Base-by-base conservation (phyloP, 2,797 vertebrate species). In the Anabacerthia variegaticeps region DNA sequence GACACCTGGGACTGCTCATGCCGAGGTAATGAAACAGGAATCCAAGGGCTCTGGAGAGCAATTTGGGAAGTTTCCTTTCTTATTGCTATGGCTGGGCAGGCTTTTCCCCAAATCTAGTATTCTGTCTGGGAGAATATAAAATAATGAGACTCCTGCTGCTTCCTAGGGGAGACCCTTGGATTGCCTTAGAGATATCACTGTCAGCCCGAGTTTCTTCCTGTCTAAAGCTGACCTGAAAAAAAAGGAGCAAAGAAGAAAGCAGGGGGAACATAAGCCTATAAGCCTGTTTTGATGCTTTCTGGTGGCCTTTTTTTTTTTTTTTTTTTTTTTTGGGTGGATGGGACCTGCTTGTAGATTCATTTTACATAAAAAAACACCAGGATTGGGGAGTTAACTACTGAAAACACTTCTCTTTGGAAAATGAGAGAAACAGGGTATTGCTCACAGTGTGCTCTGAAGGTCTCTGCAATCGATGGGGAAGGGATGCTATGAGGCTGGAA, bases 91-190 rank as follows among this genome's bases (percentile, higher is more conserved):
- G 67, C 71, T 27, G 2, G 52, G n/a, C 37, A 93, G 74, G 63
- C 28, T 92, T 95, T 92, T 15, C 77, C 88, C 88, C 52, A 88
- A 37, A 90, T 94, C 90, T 95, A 82, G 83, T 90, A 84, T 97
- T 90, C 94, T 94, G 85, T 92, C 85, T 24, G 13, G 71, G 67
- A 94, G 89, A 89, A 93, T 82, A 89, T 90, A 94, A 94, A 96
- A 95, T 91, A 96, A 94, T 95, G 95, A 93, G 89, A 69, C 69
- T 95, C 63, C 76, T 69, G 66, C 82, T 66, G 74, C 67, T 82
- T 94, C 94, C 91, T 89, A 11, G 26, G 82, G 91, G 92, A 89
- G 37, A 39, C 24, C 49, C 62, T 59, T 74, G 65, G 92, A 93
- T 93, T 95, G 87, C 94, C 81, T 94, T 92, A n/a, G 92, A 90